phyloP scores from a whole-genome alignment of 35 echinoderm and acorn worm species.

The Anneissia japonica region DNA sequence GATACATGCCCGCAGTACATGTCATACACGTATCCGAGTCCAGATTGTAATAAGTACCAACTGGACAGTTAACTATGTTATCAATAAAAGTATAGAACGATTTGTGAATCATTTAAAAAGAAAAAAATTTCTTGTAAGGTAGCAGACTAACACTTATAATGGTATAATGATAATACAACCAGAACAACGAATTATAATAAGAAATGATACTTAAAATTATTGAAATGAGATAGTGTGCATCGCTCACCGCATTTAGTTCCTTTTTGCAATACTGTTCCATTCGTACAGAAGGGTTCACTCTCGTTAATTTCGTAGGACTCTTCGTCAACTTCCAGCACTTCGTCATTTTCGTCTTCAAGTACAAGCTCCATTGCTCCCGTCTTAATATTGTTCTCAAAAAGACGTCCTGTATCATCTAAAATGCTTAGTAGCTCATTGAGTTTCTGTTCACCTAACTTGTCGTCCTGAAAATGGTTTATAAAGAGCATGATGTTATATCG shows the following conservation, averaged over 20 bases:
- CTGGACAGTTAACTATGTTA: slow-evolving; percentile 37
- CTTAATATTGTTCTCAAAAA: background rate
- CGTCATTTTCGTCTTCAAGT: slow-evolving; percentile 3
- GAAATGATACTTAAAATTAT: too few species aligned
- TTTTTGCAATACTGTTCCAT: slow-evolving; percentile 7
- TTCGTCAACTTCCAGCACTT: slow-evolving; percentile 8
- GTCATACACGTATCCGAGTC: background rate
- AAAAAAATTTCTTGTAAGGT: too few species aligned
- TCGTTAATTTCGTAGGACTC: background rate
- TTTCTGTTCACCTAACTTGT: background rate
- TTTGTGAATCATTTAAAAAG: too few species aligned
- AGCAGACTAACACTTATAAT: too few species aligned
- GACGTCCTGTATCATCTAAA: background rate
- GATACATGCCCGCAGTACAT: slow-evolving; percentile 13
- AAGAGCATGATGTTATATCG: too few species aligned
- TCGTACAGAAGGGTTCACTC: slow-evolving; percentile 2
- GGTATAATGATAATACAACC: too few species aligned
- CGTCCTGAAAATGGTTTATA: slow-evolving; percentile 19
- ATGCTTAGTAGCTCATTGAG: background rate
- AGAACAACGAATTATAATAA: too few species aligned
- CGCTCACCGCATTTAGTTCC: slow-evolving; percentile 5
- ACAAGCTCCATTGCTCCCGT: background rate
- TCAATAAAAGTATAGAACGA: too few species aligned
- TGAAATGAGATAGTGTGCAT: too few species aligned
- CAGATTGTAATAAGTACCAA: slow-evolving; percentile 21